Conservation (phyloP, 1,140 invertebrate species). For the Anastatus disparis region DNA sequence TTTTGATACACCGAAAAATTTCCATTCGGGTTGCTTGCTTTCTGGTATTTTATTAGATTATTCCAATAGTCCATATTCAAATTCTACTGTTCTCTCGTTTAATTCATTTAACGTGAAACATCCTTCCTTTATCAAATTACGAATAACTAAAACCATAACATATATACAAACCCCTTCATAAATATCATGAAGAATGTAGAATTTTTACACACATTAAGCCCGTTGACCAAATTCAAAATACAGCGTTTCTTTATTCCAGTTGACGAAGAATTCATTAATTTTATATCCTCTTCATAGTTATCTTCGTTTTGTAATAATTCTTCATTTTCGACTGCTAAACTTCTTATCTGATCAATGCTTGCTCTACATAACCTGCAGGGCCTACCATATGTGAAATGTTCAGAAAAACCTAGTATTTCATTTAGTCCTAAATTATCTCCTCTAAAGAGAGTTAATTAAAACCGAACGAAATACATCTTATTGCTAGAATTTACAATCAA, state of each 20-base stretch:
- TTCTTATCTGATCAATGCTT: not conserved
- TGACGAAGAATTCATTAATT: not conserved
- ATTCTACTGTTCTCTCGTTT: no score
- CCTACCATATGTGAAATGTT: slow-evolving; percentile 8
- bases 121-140: no score
- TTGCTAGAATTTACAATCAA: slow-evolving; percentile 8
- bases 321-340: slow-evolving; percentile 19
- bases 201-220: no score
- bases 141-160: no score
- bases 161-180: no score
- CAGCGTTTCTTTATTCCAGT: not conserved
- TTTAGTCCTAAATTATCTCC: slow-evolving; percentile 31
- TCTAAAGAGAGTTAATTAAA: slow-evolving; percentile 26
- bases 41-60: no score
- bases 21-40: no score
- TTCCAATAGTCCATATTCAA: no score
- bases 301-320: slow-evolving; percentile 18
- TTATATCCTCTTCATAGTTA: slow-evolving; percentile 21
- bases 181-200: no score
- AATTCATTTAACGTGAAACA: no score
- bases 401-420: slow-evolving; percentile 32
- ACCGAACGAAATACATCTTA: slow-evolving; percentile 8
- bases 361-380: slow-evolving; percentile 36
- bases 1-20: no score
- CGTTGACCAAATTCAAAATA: not conserved